These are phyloP conservation scores for Crenichthys baileyi DNA, from an alignment of 2,797 vertebrate genomes.

Conservation along the genomic window DNA sequence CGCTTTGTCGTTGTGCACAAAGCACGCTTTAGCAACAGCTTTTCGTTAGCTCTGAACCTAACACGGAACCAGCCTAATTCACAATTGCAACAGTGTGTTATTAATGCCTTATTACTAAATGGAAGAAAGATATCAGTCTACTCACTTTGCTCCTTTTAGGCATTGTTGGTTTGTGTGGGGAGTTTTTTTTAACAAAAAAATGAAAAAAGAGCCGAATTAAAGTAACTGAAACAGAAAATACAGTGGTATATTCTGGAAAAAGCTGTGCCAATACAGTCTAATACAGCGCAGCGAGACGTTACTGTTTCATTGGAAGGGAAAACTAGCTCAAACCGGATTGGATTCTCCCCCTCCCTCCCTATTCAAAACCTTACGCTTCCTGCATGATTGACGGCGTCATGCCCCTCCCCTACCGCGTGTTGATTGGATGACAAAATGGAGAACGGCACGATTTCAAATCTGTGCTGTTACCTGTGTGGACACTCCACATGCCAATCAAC, in stretches of 20 bases:
- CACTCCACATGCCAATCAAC: slow-evolving; percentile 76
- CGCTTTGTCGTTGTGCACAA: slow-evolving; percentile 19
- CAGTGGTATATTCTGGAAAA: slow-evolving; percentile 74
- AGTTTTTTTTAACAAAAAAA: slow-evolving; percentile 35
- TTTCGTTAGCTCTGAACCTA: slow-evolving; percentile 29
- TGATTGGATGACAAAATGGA: slow-evolving; percentile 74
- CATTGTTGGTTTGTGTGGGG: slow-evolving; percentile 79
- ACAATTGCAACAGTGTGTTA: slow-evolving; percentile 41
- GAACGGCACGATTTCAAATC: slow-evolving; percentile 78
- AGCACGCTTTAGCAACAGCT: slow-evolving; percentile 29
- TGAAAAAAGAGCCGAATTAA: slow-evolving; percentile 45
- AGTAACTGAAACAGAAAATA: slow-evolving; percentile 54
- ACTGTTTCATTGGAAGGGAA: slow-evolving; percentile 85
- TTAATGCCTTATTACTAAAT: slow-evolving; percentile 54
- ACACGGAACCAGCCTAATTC: slow-evolving; percentile 26
- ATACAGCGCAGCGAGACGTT: slow-evolving; percentile 79
- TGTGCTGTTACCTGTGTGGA: slow-evolving; percentile 75
- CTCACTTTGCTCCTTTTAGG: slow-evolving; percentile 86
- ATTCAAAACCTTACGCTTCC: slow-evolving; percentile 79
- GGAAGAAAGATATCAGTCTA: slow-evolving; percentile 67
- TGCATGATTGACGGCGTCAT: slow-evolving; percentile 60
- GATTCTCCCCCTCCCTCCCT: slow-evolving; percentile 82
- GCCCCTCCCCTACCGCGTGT: slow-evolving; percentile 56
- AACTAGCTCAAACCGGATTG: slow-evolving; percentile 94
- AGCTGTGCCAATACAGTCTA: slow-evolving; percentile 78